Percentiles rank a stretch among this genome's conserved stretches.
These are phyloP conservation scores for Chaetodon trifasciatus DNA, from an alignment of 2,797 vertebrate genomes.

Conservation along the genomic window DNA sequence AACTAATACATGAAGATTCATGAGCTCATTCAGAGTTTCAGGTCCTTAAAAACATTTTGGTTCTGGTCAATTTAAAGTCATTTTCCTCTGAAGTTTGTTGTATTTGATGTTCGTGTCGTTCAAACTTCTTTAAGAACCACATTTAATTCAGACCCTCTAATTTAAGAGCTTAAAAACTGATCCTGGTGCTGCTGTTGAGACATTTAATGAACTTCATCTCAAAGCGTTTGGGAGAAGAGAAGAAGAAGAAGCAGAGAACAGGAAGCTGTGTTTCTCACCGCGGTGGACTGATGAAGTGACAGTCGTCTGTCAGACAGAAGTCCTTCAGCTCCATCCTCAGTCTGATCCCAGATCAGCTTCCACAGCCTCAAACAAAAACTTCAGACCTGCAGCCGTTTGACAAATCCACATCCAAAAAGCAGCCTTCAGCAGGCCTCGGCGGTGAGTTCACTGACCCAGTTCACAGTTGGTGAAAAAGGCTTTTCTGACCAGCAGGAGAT, in stretches of 20 bases:
- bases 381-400: not conserved
- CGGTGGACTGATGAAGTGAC: constrained; percentile 24
- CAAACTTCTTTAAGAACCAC: not conserved
- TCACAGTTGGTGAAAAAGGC: not conserved
- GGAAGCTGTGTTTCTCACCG: constrained; percentile 43
- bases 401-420: not conserved
- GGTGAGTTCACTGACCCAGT: constrained; percentile 15
- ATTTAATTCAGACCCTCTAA: not conserved
- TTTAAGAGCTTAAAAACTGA: not conserved
- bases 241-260: not conserved
- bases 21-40: too few species aligned
- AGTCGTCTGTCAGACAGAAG: constrained; percentile 24
- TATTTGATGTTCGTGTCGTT: too few species aligned
- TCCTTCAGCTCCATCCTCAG: constrained; percentile 64
- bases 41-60: too few species aligned
- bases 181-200: not conserved
- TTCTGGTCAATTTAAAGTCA: too few species aligned
- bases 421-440: not conserved
- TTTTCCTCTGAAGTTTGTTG: too few species aligned
- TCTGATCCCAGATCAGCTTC: not conserved
- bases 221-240: not conserved
- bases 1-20: too few species aligned
- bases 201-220: not conserved
- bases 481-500: not conserved
- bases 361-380: not conserved